Conservation (phyloP, 2,888 invertebrate genomes). For the Pristionchus entomophagus region DNA sequence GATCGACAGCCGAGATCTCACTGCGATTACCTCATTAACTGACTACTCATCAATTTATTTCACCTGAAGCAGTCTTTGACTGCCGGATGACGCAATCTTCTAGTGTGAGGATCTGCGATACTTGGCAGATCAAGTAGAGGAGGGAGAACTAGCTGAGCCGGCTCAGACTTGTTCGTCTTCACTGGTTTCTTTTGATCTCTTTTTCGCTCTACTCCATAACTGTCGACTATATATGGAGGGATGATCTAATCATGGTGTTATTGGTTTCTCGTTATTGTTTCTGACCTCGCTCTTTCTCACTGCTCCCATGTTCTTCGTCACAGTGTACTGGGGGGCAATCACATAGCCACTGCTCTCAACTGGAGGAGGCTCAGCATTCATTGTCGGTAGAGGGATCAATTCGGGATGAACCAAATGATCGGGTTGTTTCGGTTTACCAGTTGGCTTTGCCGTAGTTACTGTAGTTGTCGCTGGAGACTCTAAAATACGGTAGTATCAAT, state of each 20-base stretch:
- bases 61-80: constrained; percentile 47
- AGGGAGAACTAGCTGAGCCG: not conserved
- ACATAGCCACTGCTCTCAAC: constrained; percentile 8
- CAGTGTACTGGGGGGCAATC: constrained; percentile 7
- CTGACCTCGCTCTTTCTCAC: not conserved
- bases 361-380: not conserved
- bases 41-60: not conserved
- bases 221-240: constrained; percentile 5
- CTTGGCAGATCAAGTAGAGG: not conserved
- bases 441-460: not conserved
- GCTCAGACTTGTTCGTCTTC: not conserved
- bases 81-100: constrained; percentile 26
- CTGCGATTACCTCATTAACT: not conserved
- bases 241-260: not conserved
- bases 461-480: not conserved
- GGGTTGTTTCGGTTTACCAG: not conserved
- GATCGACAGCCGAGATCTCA: not conserved
- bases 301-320: constrained; percentile 15
- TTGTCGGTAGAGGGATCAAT: not conserved
- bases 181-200: not conserved
- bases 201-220: not conserved
- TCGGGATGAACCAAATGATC: constrained; percentile 26
- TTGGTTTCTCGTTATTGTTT: not conserved
- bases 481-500: not conserved
- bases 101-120: not conserved